phyloP scores from a whole-genome alignment of 2,797 vertebrate genomes.

The Fratercula arctica region DNA sequence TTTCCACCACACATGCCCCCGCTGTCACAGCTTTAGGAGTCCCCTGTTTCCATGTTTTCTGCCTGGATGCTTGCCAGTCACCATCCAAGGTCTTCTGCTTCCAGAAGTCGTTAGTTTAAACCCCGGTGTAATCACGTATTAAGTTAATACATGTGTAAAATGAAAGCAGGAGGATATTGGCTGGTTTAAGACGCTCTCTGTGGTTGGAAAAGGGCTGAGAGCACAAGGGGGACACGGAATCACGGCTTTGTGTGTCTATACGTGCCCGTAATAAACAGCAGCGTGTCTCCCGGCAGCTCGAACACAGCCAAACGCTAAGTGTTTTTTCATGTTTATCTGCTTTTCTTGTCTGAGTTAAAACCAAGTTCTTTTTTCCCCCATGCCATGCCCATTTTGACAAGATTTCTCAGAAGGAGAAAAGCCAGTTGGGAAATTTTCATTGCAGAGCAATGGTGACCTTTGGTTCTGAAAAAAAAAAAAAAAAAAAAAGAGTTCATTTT shows the following conservation, averaged over 20 bases:
- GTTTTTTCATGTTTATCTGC: not conserved
- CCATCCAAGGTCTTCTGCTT: conserved; percentile 9
- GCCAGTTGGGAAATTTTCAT: not conserved
- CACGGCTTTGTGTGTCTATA: accelerated
- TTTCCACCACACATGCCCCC: not conserved
- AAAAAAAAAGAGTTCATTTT: not conserved
- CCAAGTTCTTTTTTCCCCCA: not conserved
- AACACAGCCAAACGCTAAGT: not conserved
- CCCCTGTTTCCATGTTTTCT: not conserved
- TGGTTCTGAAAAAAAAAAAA: not conserved
- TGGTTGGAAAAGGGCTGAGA: not conserved
- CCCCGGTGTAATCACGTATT: not conserved
- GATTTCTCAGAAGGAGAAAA: not conserved
- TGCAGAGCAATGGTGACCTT: not conserved
- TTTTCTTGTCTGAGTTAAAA: not conserved
- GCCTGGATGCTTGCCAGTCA: not conserved
- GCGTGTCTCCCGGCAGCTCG: accelerated
- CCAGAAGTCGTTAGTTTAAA: conserved; percentile 38
- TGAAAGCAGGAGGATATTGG: conserved; percentile 25
- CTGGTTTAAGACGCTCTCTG: conserved; percentile 21
- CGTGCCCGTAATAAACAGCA: not conserved
- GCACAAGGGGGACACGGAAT: accelerated
- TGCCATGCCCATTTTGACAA: not conserved
- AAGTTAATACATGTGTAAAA: not conserved
- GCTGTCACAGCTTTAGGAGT: conserved; percentile 15